Conservation (phyloP, 2,113 vertebrate genomes). For the Gnathonemus echidnorhynchus region DNA sequence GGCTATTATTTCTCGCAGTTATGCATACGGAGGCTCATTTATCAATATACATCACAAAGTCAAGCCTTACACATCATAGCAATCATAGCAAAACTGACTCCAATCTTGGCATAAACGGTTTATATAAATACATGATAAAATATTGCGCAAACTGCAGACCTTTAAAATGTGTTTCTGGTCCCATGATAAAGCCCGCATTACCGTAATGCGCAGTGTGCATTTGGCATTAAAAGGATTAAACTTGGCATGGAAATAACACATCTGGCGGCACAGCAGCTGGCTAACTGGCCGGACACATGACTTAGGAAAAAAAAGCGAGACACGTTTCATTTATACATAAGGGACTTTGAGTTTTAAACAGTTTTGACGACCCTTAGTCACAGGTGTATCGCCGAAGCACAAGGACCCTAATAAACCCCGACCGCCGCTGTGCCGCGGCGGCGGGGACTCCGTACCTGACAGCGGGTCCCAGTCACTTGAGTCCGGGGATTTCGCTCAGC, state of each 20-base stretch:
- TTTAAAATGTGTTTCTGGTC: not conserved
- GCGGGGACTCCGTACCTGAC: not conserved
- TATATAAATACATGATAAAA: not conserved
- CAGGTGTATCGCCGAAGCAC: not conserved
- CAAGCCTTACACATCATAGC: not conserved
- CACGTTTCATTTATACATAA: not conserved
- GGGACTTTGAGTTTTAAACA: not conserved
- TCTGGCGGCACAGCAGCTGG: not conserved
- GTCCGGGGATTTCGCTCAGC: constrained; percentile 11
- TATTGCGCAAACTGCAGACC: not conserved
- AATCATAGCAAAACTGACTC: not conserved
- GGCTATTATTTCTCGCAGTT: not conserved
- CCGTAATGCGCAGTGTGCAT: not conserved
- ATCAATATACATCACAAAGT: not conserved
- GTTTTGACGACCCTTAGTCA: not conserved
- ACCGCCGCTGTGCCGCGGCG: not conserved
- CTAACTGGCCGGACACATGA: not conserved
- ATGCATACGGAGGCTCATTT: not conserved
- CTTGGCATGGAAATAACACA: not conserved
- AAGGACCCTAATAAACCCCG: not conserved
- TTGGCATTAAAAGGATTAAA: not conserved
- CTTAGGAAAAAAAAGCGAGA: not conserved
- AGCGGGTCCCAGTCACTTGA: not conserved
- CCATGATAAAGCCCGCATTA: not conserved
- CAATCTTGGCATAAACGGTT: not conserved